A percentile compares a stretch with the other conserved stretches of the same genome.
phyloP scores from a whole-genome alignment of 2,113 vertebrate species.

The Cryptomyrus ogoouensis region DNA sequence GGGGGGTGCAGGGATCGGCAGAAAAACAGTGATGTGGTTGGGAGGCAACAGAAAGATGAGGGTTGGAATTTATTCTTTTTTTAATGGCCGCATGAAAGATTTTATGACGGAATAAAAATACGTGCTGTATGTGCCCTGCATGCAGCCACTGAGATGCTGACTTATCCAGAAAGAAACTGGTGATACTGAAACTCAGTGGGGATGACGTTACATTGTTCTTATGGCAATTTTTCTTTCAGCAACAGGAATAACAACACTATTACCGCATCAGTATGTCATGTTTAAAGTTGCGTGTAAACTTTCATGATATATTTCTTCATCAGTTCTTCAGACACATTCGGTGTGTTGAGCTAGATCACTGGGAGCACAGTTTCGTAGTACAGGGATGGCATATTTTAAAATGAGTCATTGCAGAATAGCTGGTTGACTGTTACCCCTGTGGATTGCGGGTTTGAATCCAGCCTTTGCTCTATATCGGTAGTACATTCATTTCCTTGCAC shows the following conservation, averaged over 20 bases:
- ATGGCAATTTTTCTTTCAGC: background rate
- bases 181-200: background rate
- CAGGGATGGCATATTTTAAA: background rate
- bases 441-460: background rate
- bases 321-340: background rate
- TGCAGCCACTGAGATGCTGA: background rate
- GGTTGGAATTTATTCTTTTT: background rate
- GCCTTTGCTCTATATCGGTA: background rate
- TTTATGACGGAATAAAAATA: background rate
- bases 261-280: background rate
- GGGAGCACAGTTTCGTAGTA: background rate
- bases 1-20: background rate
- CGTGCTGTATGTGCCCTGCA: background rate
- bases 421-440: background rate
- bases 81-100: background rate
- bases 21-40: background rate
- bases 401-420: background rate
- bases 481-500: background rate
- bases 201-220: background rate
- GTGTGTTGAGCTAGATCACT: background rate
- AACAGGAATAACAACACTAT: background rate
- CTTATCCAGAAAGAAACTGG: background rate
- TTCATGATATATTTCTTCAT: background rate
- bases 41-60: background rate
- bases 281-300: background rate